Conservation (phyloP, 2,888 invertebrate species). For the Drosophila pseudotalamancana region DNA sequence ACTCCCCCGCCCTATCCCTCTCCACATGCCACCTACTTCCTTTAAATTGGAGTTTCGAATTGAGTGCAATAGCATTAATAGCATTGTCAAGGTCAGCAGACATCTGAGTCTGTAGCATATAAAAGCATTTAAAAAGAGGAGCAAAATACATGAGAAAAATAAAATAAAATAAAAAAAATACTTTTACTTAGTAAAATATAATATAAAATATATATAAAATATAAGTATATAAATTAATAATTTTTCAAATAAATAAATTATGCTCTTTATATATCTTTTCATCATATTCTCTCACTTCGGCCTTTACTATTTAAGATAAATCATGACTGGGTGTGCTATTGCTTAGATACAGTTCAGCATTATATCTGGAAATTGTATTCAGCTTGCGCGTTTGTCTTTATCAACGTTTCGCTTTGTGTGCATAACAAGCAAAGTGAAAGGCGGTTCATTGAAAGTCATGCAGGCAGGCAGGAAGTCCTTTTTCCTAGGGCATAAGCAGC, state of each 20-base stretch:
- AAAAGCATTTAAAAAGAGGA: background rate
- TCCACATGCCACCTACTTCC: background rate
- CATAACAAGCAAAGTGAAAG: conserved; percentile 19
- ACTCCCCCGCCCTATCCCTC: background rate
- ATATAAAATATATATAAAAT: background rate
- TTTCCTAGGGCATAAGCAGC: background rate
- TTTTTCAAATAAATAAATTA: background rate
- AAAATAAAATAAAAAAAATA: background rate
- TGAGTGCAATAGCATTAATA: conserved; percentile 39
- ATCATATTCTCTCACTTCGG: background rate
- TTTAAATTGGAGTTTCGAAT: conserved; percentile 4
- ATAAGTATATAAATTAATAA: background rate
- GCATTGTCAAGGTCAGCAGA: conserved; percentile 40
- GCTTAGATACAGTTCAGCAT: background rate
- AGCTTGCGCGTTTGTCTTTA: conserved; percentile 30
- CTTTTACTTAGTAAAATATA: background rate
- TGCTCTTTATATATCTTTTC: no score
- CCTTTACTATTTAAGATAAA: background rate
- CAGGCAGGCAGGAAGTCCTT: conserved; percentile 17
- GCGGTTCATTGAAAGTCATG: conserved; percentile 41
- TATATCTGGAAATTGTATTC: conserved; percentile 19
- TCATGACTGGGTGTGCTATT: background rate
- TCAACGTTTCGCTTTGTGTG: conserved; percentile 25
- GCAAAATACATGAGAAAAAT: background rate
- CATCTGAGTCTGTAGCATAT: background rate